Evolutionary conservation across 2,797 vertebrate genomes (phyloP), one percentile per base, ranked within the genome.

Genomic region (Gymnothorax reevesii): DNA sequence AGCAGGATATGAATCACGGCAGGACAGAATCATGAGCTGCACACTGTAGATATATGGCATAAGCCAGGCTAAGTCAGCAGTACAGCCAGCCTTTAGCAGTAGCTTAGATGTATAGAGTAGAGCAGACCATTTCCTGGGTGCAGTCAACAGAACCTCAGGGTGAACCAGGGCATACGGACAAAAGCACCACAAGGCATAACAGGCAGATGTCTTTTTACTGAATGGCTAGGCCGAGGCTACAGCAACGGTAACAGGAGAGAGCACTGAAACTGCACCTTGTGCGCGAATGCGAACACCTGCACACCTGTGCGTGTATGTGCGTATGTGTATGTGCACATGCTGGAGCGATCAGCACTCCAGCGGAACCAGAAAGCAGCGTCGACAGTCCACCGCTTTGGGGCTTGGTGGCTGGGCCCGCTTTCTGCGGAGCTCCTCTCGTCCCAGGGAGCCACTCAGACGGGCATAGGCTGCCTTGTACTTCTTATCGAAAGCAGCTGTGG

Each of bases 311-410:
- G 25, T 60, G 20, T 82, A 15, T 7, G 25, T 59, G 64, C 22
- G 69, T 57, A 22, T 10, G 33, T 55, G 22, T 17, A 0, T 73
- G n/a, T 12, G 57, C 27, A 54, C 80, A 10, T n/a, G 42, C 64
- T 25, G 57, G 25, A 3, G 9, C 17, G n/a, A 69, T 94, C 91
- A 99, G 94, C 97, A 98, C 89, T 98, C 97, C 57, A 98, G 96
- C 2, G 96, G 95, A 0, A 95, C 93, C 87, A 97, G 97, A 82
- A 99, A 98, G 91, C 95, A 97, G 88, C 97, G 97, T 22, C 98
- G 94, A 92, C 98, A 99, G 93, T 98, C 97, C 2, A 97, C 88
- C 17, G 97, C 97, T 91, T 98, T 98, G 85, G 95, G 89, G 57
- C 95, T 95, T 22, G 96, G 98, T 17, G 97, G 97, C 93, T 97